Evolutionary conservation across 2,797 vertebrate genomes (phyloP).

Genomic region (Pampus argenteus): DNA sequence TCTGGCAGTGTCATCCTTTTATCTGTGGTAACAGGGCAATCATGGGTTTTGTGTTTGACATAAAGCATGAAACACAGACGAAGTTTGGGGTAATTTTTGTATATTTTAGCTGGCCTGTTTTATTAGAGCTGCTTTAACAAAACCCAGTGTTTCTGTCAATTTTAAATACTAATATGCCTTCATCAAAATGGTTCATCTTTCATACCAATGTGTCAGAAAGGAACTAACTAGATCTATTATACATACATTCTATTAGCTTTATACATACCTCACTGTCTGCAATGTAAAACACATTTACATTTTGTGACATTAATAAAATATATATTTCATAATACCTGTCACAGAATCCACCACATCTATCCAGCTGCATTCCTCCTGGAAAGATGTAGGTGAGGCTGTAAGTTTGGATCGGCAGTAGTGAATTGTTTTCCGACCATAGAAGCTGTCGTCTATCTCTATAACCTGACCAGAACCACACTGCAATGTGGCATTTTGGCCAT

Average conservation of each 20-base stretch:
- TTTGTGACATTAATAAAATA: background rate
- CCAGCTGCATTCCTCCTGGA: constrained; percentile 89
- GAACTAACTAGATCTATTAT: background rate
- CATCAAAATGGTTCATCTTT: constrained; percentile 3
- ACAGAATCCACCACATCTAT: constrained; percentile 87
- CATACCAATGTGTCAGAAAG: background rate
- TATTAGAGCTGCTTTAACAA: constrained; percentile 12
- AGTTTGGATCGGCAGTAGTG: constrained; percentile 86
- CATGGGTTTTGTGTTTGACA: constrained; percentile 40
- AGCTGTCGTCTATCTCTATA: constrained; percentile 88
- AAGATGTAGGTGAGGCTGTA: constrained; percentile 38
- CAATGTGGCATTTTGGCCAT: constrained; percentile 88
- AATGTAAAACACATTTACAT: background rate
- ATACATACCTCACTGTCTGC: background rate
- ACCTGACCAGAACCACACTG: constrained; percentile 93
- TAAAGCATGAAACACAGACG: constrained; percentile 17
- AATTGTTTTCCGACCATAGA: constrained; percentile 89
- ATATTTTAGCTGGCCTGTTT: constrained; percentile 15
- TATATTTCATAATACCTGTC: constrained; percentile 83
- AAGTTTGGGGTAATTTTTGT: constrained; percentile 11
- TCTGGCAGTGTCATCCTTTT: constrained; percentile 32
- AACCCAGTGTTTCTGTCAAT: background rate
- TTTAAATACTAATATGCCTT: constrained; percentile 5
- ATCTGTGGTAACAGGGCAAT: constrained; percentile 29
- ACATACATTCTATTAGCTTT: background rate